A percentile compares a stretch with the other conserved stretches of the same genome.
phyloP scores from a whole-genome alignment of 1,140 invertebrate genomes.

The Drosophila hydei region DNA sequence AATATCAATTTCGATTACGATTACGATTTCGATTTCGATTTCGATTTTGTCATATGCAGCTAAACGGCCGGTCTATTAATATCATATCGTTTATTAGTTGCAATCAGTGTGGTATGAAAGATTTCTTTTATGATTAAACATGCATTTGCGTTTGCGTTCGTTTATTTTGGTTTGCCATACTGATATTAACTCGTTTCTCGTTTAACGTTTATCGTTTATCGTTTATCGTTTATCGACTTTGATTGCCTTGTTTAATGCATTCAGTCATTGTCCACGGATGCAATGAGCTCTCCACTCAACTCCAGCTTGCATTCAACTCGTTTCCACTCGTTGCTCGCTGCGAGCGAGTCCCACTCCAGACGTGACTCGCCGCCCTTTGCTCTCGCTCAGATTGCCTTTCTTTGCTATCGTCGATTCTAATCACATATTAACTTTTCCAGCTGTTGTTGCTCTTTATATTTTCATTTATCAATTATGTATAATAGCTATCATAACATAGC shows the following conservation, averaged over 20 bases:
- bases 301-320: background rate
- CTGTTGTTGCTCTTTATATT: background rate
- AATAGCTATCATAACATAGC: slow-evolving; percentile 44
- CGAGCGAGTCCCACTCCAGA: no score
- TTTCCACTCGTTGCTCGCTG: background rate
- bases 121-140: slow-evolving; percentile 11
- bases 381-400: background rate
- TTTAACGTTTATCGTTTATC: background rate
- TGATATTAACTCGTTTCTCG: slow-evolving; percentile 4
- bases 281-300: background rate
- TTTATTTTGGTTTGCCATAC: slow-evolving; percentile 1
- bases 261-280: slow-evolving; percentile 1
- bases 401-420: background rate
- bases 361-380: no score
- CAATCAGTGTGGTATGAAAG: slow-evolving; percentile 23
- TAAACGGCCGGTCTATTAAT: slow-evolving; percentile 27
- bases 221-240: background rate
- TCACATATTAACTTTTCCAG: background rate
- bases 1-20: slow-evolving; percentile 25
- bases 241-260: slow-evolving; percentile 9
- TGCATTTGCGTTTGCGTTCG: slow-evolving; percentile 4
- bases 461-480: slow-evolving; percentile 3
- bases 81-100: slow-evolving; percentile 11
- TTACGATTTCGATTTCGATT: background rate
- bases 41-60: slow-evolving; percentile 34